A percentile compares a stretch with the other conserved stretches of the same genome.
phyloP scores from a whole-genome alignment of 2,888 invertebrate species.

The Sphaerophoria rueppellii region DNA sequence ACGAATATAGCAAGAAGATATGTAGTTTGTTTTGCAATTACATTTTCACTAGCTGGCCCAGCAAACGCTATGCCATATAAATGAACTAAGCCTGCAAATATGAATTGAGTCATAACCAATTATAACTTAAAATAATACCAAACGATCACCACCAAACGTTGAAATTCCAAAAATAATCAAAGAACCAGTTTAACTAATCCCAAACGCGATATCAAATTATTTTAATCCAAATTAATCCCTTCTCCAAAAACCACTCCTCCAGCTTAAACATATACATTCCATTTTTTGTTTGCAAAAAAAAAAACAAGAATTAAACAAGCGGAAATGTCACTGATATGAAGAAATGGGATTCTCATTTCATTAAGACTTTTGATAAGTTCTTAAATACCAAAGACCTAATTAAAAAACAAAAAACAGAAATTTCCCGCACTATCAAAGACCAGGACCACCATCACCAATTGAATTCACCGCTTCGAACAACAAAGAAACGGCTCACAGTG shows the following conservation, averaged over 20 bases:
- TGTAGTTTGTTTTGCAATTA: no score
- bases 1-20: no score
- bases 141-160: background rate
- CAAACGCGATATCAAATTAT: background rate
- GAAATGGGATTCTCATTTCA: slow-evolving; percentile 33
- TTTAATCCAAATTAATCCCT: slow-evolving; percentile 21
- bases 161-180: background rate
- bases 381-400: slow-evolving; percentile 69
- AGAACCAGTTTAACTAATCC: background rate
- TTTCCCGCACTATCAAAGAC: slow-evolving; percentile 38
- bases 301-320: slow-evolving; percentile 3
- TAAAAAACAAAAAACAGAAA: no score
- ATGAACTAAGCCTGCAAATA: no score
- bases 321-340: slow-evolving; percentile 57
- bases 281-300: background rate
- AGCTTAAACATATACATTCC: slow-evolving; percentile 16
- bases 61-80: no score
- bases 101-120: no score
- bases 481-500: slow-evolving; percentile 70
- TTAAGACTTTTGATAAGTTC: slow-evolving; percentile 64
- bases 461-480: slow-evolving; percentile 43
- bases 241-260: background rate
- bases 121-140: no score
- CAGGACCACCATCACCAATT: slow-evolving; percentile 13
- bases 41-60: no score